Evolutionary conservation across 2,888 invertebrate genomes (phyloP).

Genomic region (Bruchidius siliquastri): DNA sequence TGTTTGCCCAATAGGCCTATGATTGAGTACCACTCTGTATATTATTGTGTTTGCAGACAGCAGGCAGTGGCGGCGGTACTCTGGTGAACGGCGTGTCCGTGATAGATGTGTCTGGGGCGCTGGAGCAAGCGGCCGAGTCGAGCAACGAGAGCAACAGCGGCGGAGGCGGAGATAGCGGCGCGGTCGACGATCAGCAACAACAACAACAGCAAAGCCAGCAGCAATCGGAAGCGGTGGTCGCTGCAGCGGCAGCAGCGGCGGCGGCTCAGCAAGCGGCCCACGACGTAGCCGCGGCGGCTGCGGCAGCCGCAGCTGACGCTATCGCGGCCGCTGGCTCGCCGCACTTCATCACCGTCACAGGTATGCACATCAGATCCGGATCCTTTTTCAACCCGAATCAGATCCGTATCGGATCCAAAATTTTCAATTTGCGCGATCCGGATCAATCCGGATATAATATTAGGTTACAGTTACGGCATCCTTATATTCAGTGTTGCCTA

Average conservation of each 20-base stretch:
- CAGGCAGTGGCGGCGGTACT: slow-evolving; percentile 15
- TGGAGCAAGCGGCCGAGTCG: slow-evolving; percentile 56
- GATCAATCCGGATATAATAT: too few species aligned
- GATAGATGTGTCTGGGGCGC: slow-evolving; percentile 45
- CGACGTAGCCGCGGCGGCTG: neutral
- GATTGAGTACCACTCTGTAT: too few species aligned
- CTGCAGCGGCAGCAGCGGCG: neutral
- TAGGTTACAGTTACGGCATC: too few species aligned
- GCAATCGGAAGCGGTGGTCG: neutral
- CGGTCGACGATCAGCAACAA: neutral
- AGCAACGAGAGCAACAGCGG: slow-evolving; percentile 55
- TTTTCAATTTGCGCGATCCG: too few species aligned
- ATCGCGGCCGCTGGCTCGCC: slow-evolving; percentile 48
- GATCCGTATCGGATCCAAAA: too few species aligned
- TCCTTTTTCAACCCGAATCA: too few species aligned
- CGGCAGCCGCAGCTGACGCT: slow-evolving; percentile 46
- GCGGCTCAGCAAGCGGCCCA: neutral
- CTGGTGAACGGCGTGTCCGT: slow-evolving; percentile 47
- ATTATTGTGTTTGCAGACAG: neutral
- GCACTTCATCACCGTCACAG: slow-evolving; percentile 70
- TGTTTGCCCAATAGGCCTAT: too few species aligned
- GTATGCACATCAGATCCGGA: too few species aligned
- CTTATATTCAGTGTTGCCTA: too few species aligned
- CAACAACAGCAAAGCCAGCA: neutral
- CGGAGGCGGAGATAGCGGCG: slow-evolving; percentile 42